These are phyloP conservation scores for Nomada ruficornis DNA, from an alignment of 2,888 invertebrate species.

Conservation along the genomic window DNA sequence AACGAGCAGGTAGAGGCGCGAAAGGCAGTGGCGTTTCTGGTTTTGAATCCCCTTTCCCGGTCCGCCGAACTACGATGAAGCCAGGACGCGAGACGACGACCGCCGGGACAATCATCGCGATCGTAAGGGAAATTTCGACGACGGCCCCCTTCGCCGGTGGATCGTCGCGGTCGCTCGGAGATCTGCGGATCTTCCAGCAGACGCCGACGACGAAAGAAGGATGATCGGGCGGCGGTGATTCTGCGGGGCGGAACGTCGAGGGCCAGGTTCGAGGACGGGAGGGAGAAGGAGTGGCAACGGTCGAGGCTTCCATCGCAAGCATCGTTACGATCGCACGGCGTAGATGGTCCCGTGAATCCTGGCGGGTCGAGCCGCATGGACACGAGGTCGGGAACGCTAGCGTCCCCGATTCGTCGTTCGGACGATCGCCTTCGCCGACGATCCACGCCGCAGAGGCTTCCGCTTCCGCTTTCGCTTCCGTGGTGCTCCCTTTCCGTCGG, in stretches of 20 bases:
- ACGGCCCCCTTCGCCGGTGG: neutral
- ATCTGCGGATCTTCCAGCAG: neutral
- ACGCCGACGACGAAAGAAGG: constrained; percentile 10
- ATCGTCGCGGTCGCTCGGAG: neutral
- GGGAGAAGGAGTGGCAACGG: neutral
- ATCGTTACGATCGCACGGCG: constrained; percentile 50
- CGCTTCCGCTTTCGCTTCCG: constrained; percentile 8
- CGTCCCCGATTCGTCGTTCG: constrained; percentile 74
- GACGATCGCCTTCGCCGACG: constrained; percentile 69
- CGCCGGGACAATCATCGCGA: neutral
- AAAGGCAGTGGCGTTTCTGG: constrained; percentile 75
- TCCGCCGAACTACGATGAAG: neutral
- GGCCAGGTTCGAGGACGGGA: constrained; percentile 22
- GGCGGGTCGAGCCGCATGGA: constrained; percentile 80
- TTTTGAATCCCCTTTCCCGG: constrained; percentile 66
- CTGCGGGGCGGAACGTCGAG: neutral
- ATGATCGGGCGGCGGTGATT: neutral
- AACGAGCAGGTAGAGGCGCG: constrained; percentile 53
- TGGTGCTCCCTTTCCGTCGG: constrained; percentile 14
- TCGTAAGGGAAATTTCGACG: neutral
- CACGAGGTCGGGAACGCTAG: constrained; percentile 77
- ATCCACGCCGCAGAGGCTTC: constrained; percentile 35
- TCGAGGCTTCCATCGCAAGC: constrained; percentile 3
- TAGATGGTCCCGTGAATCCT: constrained; percentile 77
- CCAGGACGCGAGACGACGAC: constrained; percentile 10